Percentiles rank a stretch among this genome's conserved stretches.
These are phyloP conservation scores for Halocaridina rubra DNA, from an alignment of 2,888 invertebrate species.

Conservation along the genomic window DNA sequence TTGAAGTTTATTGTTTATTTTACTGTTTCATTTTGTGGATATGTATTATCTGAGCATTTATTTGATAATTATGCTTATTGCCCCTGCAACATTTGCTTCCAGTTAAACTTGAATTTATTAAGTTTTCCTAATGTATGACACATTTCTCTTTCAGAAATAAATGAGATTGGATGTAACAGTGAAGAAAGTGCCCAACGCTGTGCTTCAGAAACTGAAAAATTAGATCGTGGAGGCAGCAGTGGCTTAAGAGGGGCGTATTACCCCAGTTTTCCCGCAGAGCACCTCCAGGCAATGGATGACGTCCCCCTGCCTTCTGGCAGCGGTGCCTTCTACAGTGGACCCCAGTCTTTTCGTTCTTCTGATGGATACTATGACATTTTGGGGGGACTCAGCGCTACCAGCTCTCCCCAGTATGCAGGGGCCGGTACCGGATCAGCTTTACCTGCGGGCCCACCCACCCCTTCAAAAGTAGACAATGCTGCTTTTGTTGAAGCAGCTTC, in stretches of 20 bases:
- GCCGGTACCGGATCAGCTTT: constrained; percentile 24
- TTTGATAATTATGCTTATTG: no score
- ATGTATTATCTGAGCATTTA: no score
- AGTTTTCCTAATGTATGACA: no score
- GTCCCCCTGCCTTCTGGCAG: constrained; percentile 29
- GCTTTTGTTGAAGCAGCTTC: constrained; percentile 19
- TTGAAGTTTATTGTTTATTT: no score
- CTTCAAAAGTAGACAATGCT: constrained; percentile 38
- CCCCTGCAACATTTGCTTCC: no score
- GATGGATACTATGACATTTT: constrained; percentile 51
- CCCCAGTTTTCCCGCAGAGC: constrained; percentile 23
- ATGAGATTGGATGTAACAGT: constrained; percentile 28
- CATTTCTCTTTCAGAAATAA: background rate
- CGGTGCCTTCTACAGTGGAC: constrained; percentile 30
- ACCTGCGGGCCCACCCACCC: constrained; percentile 17
- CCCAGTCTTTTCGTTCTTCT: constrained; percentile 18
- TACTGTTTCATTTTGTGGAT: no score
- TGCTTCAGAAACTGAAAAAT: constrained; percentile 15
- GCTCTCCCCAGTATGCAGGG: constrained; percentile 28
- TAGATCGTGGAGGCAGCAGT: constrained; percentile 25
- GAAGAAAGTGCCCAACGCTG: constrained; percentile 4
- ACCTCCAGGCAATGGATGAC: constrained; percentile 40
- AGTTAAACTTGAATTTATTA: no score
- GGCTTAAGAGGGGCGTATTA: background rate
- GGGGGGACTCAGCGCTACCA: constrained; percentile 39